Evolutionary conservation across 2,113 vertebrate species (phyloP).

Genomic region (Raja brachyura): DNA sequence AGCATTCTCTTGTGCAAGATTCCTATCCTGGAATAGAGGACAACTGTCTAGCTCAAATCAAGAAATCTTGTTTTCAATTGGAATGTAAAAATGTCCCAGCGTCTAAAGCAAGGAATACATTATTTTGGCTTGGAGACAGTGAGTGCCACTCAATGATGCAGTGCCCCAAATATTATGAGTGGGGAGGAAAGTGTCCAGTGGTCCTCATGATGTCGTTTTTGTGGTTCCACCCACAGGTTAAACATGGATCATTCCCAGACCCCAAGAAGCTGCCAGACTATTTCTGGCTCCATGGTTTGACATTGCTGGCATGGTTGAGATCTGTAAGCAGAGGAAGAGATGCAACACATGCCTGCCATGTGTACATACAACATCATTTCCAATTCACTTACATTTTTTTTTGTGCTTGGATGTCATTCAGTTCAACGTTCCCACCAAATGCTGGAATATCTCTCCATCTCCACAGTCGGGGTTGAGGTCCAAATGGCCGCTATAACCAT

Average conservation of each 20-base stretch:
- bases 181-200: background rate
- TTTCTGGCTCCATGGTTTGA: constrained; percentile 21
- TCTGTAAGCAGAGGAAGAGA: background rate
- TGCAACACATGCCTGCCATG: constrained; percentile 31
- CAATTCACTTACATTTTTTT: background rate
- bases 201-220: constrained; percentile 21
- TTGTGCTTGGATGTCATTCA: background rate
- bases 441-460: background rate
- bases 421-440: background rate
- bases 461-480: background rate
- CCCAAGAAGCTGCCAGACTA: background rate
- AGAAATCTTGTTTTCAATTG: background rate
- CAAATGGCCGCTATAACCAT: too few species aligned
- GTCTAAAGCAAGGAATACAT: background rate
- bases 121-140: constrained; percentile 28
- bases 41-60: background rate
- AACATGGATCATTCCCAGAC: constrained; percentile 31
- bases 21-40: background rate
- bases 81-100: background rate
- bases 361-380: constrained; percentile 10
- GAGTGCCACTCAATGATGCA: background rate
- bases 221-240: constrained; percentile 30
- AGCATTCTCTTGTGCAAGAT: background rate
- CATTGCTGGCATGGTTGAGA: constrained; percentile 11
- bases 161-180: constrained; percentile 22